Base-by-base conservation (phyloP, 2,888 invertebrate species). In the Acheta domesticus region DNA sequence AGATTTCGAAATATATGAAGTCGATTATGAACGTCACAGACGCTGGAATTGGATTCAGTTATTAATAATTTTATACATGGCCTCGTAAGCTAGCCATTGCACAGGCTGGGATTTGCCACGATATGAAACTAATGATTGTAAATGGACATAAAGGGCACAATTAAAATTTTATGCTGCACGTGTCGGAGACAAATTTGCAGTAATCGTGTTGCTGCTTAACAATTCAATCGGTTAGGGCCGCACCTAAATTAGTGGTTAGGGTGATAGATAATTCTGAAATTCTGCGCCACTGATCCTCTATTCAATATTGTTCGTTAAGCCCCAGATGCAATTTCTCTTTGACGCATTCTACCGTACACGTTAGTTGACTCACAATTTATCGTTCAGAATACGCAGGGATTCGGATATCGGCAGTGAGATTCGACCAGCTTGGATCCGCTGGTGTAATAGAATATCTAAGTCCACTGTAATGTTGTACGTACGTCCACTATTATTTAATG, bases 81-180 rank as follows among this genome's bases (percentile, higher is more conserved):
- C n/a, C 16, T 14, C 62, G 62, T 62, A 14, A 19, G n/a, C 62
- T 62, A n/a, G n/a, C 62, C 36, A 36, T 8, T 62, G 62, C 62
- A 12, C 14, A 14, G 62, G 14, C n/a, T n/a, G n/a, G 62, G n/a
- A 62, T 62, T 62, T 19, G 62, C 62, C 4, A 12, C 62, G 62
- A 62, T 62, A 62, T n/a, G n/a, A 62, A 19, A 62, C n/a, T 62
- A 62, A 62, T 62, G 62, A 62, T 62, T 62, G 62, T n/a, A n/a
- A 62, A 62, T 62, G 62, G 62, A 62, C 62, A 19, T 3, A 62
- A 62, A 62, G 62, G 62, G n/a, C 62, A 62, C 62, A 19, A 62
- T 62, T 62, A 62, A 62, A 62, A 62, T 62, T 62, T 62, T 62
- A 62, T 62, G 62, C n/a, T 14, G 62, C 14, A 62, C n/a, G n/a